Conservation (phyloP, 2,797 vertebrate genomes). For the Cossypha heuglini region DNA sequence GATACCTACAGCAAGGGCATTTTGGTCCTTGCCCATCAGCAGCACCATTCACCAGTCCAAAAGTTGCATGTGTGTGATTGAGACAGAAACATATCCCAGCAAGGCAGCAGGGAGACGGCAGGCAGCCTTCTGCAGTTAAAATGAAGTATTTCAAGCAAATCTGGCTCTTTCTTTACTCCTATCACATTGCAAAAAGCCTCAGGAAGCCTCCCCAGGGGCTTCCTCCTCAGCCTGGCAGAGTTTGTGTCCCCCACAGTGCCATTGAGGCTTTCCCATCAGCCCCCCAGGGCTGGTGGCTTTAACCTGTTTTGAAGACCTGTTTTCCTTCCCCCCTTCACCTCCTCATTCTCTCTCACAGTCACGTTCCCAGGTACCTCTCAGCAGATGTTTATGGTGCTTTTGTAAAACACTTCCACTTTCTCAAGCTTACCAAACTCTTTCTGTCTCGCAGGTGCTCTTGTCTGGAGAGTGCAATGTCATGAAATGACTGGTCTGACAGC, state of each 20-base stretch:
- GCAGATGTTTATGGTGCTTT: constrained; percentile 28
- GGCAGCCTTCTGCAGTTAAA: constrained; percentile 33
- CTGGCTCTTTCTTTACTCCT: background rate
- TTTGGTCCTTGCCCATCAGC: background rate
- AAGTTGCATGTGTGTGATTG: rapidly evolving
- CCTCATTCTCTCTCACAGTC: background rate
- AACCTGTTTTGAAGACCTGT: background rate
- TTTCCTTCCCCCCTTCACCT: background rate
- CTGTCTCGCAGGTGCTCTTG: background rate
- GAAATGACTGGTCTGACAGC: background rate
- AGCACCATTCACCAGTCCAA: background rate
- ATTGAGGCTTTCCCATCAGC: background rate
- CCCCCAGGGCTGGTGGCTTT: background rate
- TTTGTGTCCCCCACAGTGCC: background rate
- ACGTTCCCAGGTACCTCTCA: background rate
- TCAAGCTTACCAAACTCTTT: background rate
- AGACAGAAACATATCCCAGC: background rate
- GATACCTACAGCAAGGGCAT: background rate
- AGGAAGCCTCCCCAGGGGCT: background rate
- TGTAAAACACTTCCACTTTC: background rate
- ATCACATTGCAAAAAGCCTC: background rate
- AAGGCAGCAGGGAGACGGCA: background rate
- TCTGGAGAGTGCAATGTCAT: background rate
- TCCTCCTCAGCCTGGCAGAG: background rate
- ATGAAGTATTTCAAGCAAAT: constrained; percentile 16